phyloP scores from a whole-genome alignment of 2,888 invertebrate species.

The Gastracanthus pulcherrimus region DNA sequence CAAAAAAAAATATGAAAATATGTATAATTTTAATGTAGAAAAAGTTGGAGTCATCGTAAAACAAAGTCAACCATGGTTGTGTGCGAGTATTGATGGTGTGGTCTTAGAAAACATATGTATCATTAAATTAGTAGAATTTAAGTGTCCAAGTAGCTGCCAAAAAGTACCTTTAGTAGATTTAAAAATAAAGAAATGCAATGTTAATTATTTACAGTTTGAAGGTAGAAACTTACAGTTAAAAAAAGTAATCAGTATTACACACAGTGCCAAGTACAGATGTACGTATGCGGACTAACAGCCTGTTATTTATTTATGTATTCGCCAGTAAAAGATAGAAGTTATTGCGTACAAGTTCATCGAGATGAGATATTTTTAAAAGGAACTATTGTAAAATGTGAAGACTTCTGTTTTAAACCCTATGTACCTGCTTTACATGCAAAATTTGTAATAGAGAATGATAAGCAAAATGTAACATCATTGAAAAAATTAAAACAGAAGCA shows the following conservation, averaged over 20 bases:
- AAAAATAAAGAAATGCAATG: conserved; percentile 35
- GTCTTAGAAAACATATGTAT: conserved; percentile 44
- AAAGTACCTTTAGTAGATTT: conserved; percentile 44
- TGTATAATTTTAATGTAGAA: conserved; percentile 29
- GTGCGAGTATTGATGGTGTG: conserved; percentile 56
- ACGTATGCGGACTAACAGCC: conserved; percentile 47
- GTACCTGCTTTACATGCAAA: conserved; percentile 7
- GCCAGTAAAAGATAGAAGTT: conserved; percentile 23
- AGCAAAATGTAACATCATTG: too few relatives aligned
- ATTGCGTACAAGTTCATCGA: neutral
- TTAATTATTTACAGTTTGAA: conserved; percentile 43
- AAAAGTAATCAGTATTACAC: conserved; percentile 49
- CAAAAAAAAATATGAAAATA: conserved; percentile 35
- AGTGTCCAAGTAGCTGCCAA: conserved; percentile 56
- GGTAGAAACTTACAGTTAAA: conserved; percentile 30
- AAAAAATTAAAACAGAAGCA: too few relatives aligned
- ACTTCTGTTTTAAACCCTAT: conserved; percentile 1
- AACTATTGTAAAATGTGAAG: neutral
- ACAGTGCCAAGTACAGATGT: conserved; percentile 56
- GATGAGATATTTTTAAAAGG: conserved; percentile 9
- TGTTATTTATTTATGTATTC: conserved; percentile 58
- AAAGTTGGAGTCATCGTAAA: conserved; percentile 52
- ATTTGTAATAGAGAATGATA: too few relatives aligned
- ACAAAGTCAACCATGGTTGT: conserved; percentile 56
- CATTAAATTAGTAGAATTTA: conserved; percentile 48